Evolutionary conservation across 2,797 vertebrate species (phyloP).

Genomic region (Mormyrops boulengeri): DNA sequence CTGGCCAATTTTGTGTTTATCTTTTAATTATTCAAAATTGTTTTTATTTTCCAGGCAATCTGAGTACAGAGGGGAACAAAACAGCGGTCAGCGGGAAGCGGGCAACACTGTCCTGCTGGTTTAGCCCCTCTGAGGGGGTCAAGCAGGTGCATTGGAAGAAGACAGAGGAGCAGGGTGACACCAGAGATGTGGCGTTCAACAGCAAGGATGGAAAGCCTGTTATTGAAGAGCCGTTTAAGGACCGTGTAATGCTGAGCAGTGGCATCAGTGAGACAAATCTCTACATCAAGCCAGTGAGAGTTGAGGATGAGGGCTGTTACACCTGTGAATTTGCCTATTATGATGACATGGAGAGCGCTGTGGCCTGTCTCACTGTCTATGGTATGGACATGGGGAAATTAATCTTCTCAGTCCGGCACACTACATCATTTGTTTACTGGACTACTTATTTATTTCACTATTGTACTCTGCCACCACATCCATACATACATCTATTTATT

Average conservation of each 20-base stretch:
- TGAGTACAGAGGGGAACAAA: conserved; percentile 53
- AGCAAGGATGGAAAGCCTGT: conserved; percentile 58
- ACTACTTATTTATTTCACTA: neutral
- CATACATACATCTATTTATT: neutral
- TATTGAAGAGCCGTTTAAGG: conserved; percentile 58
- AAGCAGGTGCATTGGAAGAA: conserved; percentile 56
- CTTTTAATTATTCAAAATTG: neutral
- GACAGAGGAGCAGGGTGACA: conserved; percentile 31
- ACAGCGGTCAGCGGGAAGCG: conserved; percentile 62
- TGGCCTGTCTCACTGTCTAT: conserved; percentile 58
- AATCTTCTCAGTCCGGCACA: neutral
- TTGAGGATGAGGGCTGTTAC: conserved; percentile 68
- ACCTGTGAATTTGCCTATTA: conserved; percentile 55
- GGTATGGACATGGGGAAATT: conserved; percentile 41
- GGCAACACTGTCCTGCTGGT: conserved; percentile 54
- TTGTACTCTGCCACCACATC: neutral
- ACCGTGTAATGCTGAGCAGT: conserved; percentile 51
- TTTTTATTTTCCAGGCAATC: conserved; percentile 42
- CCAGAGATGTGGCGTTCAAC: conserved; percentile 54
- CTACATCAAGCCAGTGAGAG: conserved; percentile 55
- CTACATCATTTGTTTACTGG: neutral
- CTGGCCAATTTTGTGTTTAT: neutral
- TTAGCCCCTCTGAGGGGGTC: conserved; percentile 64
- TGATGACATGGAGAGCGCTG: conserved; percentile 51
- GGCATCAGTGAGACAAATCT: conserved; percentile 59